Percentiles rank a stretch among this genome's conserved stretches.
Conservation (phyloP, 2,113 vertebrate genomes). For the Beaufortia kweichowensis region DNA sequence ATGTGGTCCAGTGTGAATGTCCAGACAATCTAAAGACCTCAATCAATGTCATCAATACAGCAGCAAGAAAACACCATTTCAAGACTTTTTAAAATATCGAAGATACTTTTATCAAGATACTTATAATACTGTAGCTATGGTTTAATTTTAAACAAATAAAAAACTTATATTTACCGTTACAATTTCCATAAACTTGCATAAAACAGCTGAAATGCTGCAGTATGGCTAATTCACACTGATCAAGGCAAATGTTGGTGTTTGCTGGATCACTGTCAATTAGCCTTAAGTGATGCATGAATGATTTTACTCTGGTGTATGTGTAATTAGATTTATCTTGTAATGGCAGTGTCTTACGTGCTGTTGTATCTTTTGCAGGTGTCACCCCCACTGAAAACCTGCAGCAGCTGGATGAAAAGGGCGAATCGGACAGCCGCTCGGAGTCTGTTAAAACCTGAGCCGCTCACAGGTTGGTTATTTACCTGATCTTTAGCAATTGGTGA, state of each 20-base stretch:
- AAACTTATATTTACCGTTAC: background rate
- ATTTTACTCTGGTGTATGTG: too few species aligned
- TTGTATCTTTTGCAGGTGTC: constrained; percentile 44
- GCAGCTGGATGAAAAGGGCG: constrained; percentile 42
- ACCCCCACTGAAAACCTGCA: constrained; percentile 52
- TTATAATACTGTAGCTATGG: background rate
- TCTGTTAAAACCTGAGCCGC: constrained; percentile 20
- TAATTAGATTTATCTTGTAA: background rate
- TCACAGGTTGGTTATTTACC: constrained; percentile 11
- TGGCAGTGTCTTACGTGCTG: background rate
- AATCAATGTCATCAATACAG: background rate
- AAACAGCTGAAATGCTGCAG: too few species aligned
- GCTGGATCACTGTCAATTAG: too few species aligned
- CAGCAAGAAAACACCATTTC: too few species aligned
- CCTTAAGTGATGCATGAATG: too few species aligned
- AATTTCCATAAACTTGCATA: background rate
- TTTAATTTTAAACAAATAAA: background rate
- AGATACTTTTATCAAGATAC: too few species aligned
- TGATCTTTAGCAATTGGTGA: background rate
- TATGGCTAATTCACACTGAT: too few species aligned
- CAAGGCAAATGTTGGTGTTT: too few species aligned
- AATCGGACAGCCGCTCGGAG: constrained; percentile 13
- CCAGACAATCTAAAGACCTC: background rate
- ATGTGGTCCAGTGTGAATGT: background rate
- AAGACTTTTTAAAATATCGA: too few species aligned